phyloP scores from a whole-genome alignment of 2,888 invertebrate genomes.

The Agrilus mali region DNA sequence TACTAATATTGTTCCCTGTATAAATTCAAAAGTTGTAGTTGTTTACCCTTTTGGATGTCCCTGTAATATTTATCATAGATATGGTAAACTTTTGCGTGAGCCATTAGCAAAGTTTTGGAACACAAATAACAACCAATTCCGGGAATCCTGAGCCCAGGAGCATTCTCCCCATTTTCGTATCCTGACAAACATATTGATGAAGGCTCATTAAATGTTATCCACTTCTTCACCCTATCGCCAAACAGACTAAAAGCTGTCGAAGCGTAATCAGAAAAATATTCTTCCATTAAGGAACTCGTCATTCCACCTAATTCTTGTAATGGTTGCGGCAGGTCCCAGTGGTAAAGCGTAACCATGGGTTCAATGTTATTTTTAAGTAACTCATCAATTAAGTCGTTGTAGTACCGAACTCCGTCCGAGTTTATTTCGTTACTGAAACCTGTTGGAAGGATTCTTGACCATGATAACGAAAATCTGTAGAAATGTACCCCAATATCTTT shows the following conservation, averaged over 20 bases:
- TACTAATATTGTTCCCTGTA: too few relatives aligned
- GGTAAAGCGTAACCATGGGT: slow-evolving; percentile 49
- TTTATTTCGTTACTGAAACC: slow-evolving; percentile 45
- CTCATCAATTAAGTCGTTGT: slow-evolving; percentile 45
- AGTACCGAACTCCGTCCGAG: slow-evolving; percentile 47
- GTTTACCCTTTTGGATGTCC: slow-evolving; percentile 19
- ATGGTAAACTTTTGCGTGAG: slow-evolving; percentile 51
- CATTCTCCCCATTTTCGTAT: slow-evolving; percentile 28
- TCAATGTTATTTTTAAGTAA: slow-evolving; percentile 39
- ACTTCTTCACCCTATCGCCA: slow-evolving; percentile 32
- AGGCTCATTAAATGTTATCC: slow-evolving; percentile 45
- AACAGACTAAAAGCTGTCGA: slow-evolving; percentile 32
- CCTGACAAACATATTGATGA: slow-evolving; percentile 22
- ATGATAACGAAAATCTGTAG: slow-evolving; percentile 46
- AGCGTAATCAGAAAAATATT: slow-evolving; percentile 50
- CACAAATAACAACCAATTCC: slow-evolving; percentile 50
- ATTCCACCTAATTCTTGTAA: slow-evolving; percentile 50
- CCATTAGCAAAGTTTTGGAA: slow-evolving; percentile 47
- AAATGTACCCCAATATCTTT: slow-evolving; percentile 26
- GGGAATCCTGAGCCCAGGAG: slow-evolving; percentile 37
- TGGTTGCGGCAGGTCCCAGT: slow-evolving; percentile 50
- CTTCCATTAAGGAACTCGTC: slow-evolving; percentile 41
- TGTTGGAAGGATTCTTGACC: slow-evolving; percentile 49
- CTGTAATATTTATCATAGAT: slow-evolving; percentile 41
- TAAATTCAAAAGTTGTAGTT: too few relatives aligned